These are phyloP conservation scores for Mystacides longicornis DNA, from an alignment of 2,888 invertebrate species.

Conservation along the genomic window DNA sequence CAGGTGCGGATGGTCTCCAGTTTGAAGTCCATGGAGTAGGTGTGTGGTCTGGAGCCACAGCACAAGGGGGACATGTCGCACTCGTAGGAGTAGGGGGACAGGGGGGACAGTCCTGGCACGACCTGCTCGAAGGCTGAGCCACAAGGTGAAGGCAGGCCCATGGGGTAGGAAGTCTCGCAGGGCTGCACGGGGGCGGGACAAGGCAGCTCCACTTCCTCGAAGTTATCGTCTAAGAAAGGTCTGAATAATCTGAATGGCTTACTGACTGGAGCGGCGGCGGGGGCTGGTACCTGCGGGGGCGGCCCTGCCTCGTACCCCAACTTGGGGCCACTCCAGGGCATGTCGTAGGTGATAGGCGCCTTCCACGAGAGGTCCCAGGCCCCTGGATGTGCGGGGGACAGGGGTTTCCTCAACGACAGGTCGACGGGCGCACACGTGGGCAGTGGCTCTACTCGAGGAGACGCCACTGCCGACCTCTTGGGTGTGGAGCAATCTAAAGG, in stretches of 20 bases:
- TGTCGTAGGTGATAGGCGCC: constrained; percentile 29
- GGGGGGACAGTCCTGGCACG: constrained; percentile 36
- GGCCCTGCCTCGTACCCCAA: constrained; percentile 31
- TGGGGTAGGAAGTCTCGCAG: constrained; percentile 32
- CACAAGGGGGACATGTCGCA: constrained; percentile 3
- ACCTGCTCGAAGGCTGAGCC: constrained; percentile 37
- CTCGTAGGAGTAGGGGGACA: constrained; percentile 7
- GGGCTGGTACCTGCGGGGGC: constrained; percentile 27
- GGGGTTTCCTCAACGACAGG: constrained; percentile 29
- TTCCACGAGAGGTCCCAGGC: constrained; percentile 27
- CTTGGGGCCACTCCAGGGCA: constrained; percentile 30
- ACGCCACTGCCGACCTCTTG: constrained; percentile 37
- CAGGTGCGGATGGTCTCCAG: constrained; percentile 35
- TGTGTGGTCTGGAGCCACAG: constrained; percentile 3
- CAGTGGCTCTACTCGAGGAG: constrained; percentile 28
- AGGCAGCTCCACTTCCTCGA: constrained; percentile 37
- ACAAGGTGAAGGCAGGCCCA: constrained; percentile 36
- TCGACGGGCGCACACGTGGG: constrained; percentile 29
- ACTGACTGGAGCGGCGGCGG: constrained; percentile 39
- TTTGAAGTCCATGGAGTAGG: constrained; percentile 47
- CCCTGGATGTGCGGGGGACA: constrained; percentile 32
- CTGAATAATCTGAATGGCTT: constrained; percentile 71
- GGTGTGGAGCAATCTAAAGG: constrained; percentile 35
- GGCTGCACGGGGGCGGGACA: constrained; percentile 11
- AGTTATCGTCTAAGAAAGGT: constrained; percentile 62